phyloP scores from a whole-genome alignment of 2,888 invertebrate genomes.

The Tridacna gigas region DNA sequence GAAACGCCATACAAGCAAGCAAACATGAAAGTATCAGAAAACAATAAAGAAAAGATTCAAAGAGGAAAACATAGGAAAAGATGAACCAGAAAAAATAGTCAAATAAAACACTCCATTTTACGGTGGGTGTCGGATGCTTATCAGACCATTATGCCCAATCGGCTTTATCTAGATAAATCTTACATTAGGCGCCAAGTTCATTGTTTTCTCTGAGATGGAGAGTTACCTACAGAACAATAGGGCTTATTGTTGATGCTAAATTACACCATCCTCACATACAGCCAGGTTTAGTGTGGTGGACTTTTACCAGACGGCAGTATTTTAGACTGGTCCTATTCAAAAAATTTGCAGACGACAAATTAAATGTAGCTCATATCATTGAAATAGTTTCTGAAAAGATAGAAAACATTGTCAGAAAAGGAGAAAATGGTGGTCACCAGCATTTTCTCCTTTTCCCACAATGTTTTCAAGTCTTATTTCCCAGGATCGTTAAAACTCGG shows the following conservation, averaged over 20 bases:
- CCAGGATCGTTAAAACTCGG: not conserved
- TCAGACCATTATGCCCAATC: slow-evolving; percentile 26
- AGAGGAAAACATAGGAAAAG: not conserved
- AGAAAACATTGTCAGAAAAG: not conserved
- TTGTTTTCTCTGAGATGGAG: slow-evolving; percentile 40
- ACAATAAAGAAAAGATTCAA: not conserved
- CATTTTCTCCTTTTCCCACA: not conserved
- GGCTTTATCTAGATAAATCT: slow-evolving; percentile 41
- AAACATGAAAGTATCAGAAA: not conserved
- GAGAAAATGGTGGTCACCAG: not conserved
- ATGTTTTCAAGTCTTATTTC: not conserved
- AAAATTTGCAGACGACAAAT: too few species aligned
- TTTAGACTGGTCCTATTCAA: too few species aligned
- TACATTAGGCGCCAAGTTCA: slow-evolving; percentile 50
- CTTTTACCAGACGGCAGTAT: too few species aligned
- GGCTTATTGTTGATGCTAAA: slow-evolving; percentile 16
- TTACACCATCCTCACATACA: not conserved
- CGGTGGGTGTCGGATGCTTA: slow-evolving; percentile 6
- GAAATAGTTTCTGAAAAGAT: not conserved
- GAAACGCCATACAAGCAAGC: too few species aligned
- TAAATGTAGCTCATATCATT: not conserved
- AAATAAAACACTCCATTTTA: not conserved
- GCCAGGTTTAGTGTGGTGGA: not conserved
- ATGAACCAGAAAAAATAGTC: not conserved
- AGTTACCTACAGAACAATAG: slow-evolving; percentile 2